Conservation (phyloP, 2,113 vertebrate genomes). For the Paramormyrops kingsleyae region DNA sequence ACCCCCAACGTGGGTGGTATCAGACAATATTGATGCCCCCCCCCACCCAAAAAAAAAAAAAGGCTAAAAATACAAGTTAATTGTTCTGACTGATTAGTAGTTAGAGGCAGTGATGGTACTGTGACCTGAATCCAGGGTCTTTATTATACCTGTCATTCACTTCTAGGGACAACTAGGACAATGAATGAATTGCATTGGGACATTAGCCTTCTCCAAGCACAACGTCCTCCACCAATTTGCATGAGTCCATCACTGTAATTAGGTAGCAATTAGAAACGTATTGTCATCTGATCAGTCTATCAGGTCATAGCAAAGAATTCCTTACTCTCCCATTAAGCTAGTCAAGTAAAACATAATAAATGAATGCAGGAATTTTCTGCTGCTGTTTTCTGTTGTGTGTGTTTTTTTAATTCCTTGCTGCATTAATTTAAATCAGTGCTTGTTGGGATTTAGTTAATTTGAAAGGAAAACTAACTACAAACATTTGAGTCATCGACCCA, state of each 20-base stretch:
- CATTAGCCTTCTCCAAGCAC: background rate
- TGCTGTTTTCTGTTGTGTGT: background rate
- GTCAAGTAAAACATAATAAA: background rate
- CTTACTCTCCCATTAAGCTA: background rate
- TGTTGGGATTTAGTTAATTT: background rate
- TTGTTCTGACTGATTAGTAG: slow-evolving; percentile 4
- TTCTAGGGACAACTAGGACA: background rate
- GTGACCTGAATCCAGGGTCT: background rate
- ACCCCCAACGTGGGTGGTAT: background rate
- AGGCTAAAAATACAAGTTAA: background rate
- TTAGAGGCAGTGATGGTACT: background rate
- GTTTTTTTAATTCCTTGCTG: background rate
- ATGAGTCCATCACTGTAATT: background rate
- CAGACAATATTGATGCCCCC: background rate
- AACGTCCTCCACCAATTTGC: background rate
- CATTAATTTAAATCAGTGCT: background rate
- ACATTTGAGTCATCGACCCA: background rate
- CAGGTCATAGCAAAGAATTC: background rate
- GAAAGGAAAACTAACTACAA: background rate
- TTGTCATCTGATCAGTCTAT: background rate
- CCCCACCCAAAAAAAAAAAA: background rate
- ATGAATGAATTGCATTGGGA: background rate
- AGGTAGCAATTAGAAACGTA: background rate
- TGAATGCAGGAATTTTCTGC: background rate
- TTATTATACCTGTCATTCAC: background rate